Evolutionary conservation across 2,888 invertebrate species (phyloP).

Genomic region (Uloborus plumipes): DNA sequence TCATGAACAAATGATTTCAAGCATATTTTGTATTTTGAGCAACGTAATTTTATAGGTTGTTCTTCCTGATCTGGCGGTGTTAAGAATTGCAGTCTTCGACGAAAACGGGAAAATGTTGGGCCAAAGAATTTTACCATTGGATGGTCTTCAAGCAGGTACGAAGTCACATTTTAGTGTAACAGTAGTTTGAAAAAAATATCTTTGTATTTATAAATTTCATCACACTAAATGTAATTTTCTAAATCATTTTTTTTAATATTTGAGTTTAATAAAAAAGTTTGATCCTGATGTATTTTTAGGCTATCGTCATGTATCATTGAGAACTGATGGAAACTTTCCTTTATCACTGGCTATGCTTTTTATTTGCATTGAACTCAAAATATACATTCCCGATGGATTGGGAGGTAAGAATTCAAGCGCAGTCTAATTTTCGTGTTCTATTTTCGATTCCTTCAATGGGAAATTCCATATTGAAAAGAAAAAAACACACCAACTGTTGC

Average conservation of each 20-base stretch:
- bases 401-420: slow-evolving; percentile 78
- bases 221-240: no score
- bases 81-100: slow-evolving; percentile 99
- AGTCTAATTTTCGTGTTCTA: no score
- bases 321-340: slow-evolving; percentile 99
- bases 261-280: background rate
- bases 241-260: background rate
- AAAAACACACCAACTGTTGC: no score
- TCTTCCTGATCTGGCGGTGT: slow-evolving; percentile 95
- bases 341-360: slow-evolving; percentile 99
- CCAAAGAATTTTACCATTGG: slow-evolving; percentile 95
- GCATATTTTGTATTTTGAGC: background rate
- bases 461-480: no score
- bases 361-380: slow-evolving; percentile 98
- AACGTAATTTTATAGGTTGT: slow-evolving; percentile 80
- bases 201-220: no score
- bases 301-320: slow-evolving; percentile 95
- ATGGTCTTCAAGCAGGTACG: slow-evolving; percentile 88
- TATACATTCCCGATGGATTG: slow-evolving; percentile 99
- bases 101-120: slow-evolving; percentile 96
- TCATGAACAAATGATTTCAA: background rate
- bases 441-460: no score
- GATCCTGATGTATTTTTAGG: slow-evolving; percentile 74
- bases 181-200: no score
- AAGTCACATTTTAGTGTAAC: background rate